These are phyloP conservation scores for Drosophila subobscura DNA, from an alignment of 1,140 invertebrate genomes.

Conservation along the genomic window DNA sequence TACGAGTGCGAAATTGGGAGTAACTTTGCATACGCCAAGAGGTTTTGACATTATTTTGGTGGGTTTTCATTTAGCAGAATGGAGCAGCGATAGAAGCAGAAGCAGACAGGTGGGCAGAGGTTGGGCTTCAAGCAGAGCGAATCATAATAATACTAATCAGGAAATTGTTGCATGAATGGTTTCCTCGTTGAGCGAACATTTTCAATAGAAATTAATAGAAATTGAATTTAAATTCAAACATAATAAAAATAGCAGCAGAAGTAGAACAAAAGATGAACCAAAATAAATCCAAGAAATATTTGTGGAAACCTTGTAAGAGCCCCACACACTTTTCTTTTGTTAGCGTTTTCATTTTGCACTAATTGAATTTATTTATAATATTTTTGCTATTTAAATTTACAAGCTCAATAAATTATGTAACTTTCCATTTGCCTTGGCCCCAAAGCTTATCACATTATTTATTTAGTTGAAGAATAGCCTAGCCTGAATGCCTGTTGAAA, in stretches of 20 bases:
- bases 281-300: too few species aligned
- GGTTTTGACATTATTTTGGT: constrained; percentile 18
- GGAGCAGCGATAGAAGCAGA: not conserved
- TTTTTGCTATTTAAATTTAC: not conserved
- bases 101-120: not conserved
- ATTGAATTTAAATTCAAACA: not conserved
- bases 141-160: not conserved
- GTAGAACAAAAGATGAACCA: too few species aligned
- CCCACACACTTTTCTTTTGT: too few species aligned
- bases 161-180: not conserved
- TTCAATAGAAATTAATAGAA: not conserved
- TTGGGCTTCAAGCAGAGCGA: not conserved
- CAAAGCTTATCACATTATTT: constrained; percentile 1
- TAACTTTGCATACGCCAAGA: constrained; percentile 22
- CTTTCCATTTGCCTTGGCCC: not conserved
- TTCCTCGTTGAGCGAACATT: not conserved
- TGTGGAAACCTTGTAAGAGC: too few species aligned
- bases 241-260: not conserved
- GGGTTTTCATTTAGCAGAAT: not conserved
- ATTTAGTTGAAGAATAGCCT: constrained; percentile 2
- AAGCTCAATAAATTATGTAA: not conserved
- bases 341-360: too few species aligned
- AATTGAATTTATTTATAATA: not conserved
- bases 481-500: not conserved
- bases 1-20: constrained; percentile 42